Percentiles rank a stretch among this genome's conserved stretches.
phyloP scores from a whole-genome alignment of 2,113 vertebrate genomes.

The Caretta caretta region DNA sequence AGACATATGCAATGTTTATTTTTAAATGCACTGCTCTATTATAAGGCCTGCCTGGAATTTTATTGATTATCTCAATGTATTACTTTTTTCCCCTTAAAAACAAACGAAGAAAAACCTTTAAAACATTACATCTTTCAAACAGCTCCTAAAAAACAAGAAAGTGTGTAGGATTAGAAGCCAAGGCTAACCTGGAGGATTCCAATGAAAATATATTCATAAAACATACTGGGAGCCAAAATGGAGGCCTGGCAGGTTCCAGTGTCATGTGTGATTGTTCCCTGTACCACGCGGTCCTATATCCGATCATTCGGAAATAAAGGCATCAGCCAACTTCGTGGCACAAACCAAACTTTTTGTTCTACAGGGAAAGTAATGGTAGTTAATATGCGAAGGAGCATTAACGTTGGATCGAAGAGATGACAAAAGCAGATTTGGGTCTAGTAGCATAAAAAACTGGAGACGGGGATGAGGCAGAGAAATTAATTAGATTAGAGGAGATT shows the following conservation, averaged over 20 bases:
- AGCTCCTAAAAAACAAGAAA: background rate
- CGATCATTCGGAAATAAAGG: background rate
- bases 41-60: background rate
- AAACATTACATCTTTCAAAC: background rate
- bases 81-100: background rate
- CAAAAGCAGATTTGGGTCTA: constrained; percentile 66
- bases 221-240: background rate
- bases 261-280: background rate
- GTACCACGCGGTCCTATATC: background rate
- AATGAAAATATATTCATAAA: background rate
- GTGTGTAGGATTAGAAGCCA: background rate
- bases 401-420: constrained; percentile 59
- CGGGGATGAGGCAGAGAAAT: constrained; percentile 57
- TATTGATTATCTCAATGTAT: background rate
- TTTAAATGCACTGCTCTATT: background rate
- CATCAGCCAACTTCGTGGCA: background rate
- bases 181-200: background rate
- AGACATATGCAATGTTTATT: accelerated
- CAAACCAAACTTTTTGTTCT: background rate
- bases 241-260: background rate
- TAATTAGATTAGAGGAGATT: constrained; percentile 69
- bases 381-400: constrained; percentile 66
- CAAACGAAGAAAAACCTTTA: background rate
- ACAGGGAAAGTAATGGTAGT: constrained; percentile 28
- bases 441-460: constrained; percentile 43